Evolutionary conservation across 2,888 invertebrate species (phyloP), one percentile per base, ranked within the genome.

Genomic region (Scaptomyza parva): DNA sequence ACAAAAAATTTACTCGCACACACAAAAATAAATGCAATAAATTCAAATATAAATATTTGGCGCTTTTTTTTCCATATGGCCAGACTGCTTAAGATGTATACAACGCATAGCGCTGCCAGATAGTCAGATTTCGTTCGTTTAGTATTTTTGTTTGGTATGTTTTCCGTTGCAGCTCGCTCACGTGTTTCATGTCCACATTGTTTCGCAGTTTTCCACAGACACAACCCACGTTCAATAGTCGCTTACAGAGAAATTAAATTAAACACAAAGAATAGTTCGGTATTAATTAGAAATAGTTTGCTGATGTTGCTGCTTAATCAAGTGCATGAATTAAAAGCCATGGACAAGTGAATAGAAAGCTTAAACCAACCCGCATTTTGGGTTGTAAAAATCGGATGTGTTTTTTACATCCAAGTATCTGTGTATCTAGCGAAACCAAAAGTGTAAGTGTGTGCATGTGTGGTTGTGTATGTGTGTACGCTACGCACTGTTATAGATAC

Each of bases 401-500:
- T 65, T 61, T 71, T 76, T 70, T 80, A 80, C 68, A 78, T 60
- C 61, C 72, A 64, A 70, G 30, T 60, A 69, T 66, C 55, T 66
- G 61, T 69, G 65, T 74, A 77, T 81, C 66, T 51, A 78, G 37
- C 64, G 58, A 73, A 63, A 55, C 24, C 33, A 48, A 58, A 59
- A 63, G 76, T 78, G 66, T 59, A 53, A 51, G 73, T 58, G 60
- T 61, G 54, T 47, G 44, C 51, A 39, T 57, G 30, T 43, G 40
- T 71, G 55, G 53, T 43, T 63, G 40, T 70, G 57, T 59, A 35
- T 52, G 30, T 66, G 51, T 53, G 70, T 75, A 58, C 74, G 69
- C 78, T 86, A 82, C 82, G 80, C 86, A 76, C 80, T 82, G 84
- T 84, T 82, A 82, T 82, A 82, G 82, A 82, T 84, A 82, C 82